These are phyloP conservation scores for Hesperophylax magnus DNA, from an alignment of 1,140 invertebrate species.

Conservation along the genomic window DNA sequence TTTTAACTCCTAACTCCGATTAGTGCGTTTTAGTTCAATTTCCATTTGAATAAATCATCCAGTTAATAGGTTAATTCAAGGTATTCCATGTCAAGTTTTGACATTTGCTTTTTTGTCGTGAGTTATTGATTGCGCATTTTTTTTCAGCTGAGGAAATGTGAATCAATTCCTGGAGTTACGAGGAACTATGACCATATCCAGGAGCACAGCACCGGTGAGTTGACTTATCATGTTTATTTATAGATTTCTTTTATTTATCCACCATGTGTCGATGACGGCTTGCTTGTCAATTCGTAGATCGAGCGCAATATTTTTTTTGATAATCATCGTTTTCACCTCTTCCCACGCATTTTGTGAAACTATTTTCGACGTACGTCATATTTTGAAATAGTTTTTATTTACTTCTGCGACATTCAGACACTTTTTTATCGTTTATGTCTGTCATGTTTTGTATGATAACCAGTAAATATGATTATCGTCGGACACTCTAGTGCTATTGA, in stretches of 20 bases:
- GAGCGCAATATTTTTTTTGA: no score
- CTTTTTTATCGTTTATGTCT: neutral
- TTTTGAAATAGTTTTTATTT: neutral
- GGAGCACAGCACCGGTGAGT: constrained; percentile 40
- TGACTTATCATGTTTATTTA: constrained; percentile 31
- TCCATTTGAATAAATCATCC: neutral
- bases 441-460: neutral
- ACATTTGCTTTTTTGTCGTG: constrained; percentile 37
- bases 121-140: constrained; percentile 40
- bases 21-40: neutral
- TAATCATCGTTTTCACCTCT: no score
- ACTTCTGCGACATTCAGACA: neutral
- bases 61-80: constrained; percentile 18
- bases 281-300: constrained; percentile 6
- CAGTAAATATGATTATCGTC: no score
- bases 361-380: neutral
- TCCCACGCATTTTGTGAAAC: neutral
- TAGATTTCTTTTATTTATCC: constrained; percentile 20
- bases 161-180: constrained; percentile 24
- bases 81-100: constrained; percentile 35
- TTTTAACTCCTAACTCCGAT: neutral
- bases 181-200: constrained; percentile 41
- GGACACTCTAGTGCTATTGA: no score
- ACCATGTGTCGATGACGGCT: constrained; percentile 29
- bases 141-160: constrained; percentile 45